Conservation (phyloP, 2,888 invertebrate species). For the Lydus trimaculatus region DNA sequence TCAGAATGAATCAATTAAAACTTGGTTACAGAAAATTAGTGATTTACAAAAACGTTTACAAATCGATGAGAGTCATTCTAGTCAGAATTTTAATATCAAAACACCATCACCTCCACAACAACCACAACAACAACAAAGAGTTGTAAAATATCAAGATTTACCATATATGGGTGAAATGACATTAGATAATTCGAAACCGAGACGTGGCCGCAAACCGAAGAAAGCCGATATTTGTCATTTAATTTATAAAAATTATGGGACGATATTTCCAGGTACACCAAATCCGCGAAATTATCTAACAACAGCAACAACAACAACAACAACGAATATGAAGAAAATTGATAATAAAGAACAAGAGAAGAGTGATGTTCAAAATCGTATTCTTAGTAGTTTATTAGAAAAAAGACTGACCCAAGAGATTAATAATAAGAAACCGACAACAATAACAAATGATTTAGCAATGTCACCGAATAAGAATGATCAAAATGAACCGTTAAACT, state of each 20-base stretch:
- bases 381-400: slow-evolving; percentile 74
- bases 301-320: slow-evolving; percentile 52
- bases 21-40: slow-evolving; percentile 79
- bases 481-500: slow-evolving; percentile 80
- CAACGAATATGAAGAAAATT: slow-evolving; percentile 27
- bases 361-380: slow-evolving; percentile 72
- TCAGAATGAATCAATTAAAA: slow-evolving; percentile 73
- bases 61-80: slow-evolving; percentile 41
- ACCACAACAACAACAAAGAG: slow-evolving; percentile 42
- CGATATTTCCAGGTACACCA: slow-evolving; percentile 80
- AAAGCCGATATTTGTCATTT: slow-evolving; percentile 92
- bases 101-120: slow-evolving; percentile 10
- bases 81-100: slow-evolving; percentile 18
- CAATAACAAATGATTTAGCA: slow-evolving; percentile 11
- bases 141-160: slow-evolving; percentile 80
- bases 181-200: slow-evolving; percentile 84
- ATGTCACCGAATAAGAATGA: slow-evolving; percentile 45
- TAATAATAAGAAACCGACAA: slow-evolving; percentile 45
- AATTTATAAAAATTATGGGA: slow-evolving; percentile 91
- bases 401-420: slow-evolving; percentile 74
- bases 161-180: slow-evolving; percentile 95
- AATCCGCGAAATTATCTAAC: slow-evolving; percentile 63
- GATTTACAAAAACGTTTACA: slow-evolving; percentile 71
- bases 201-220: slow-evolving; percentile 88
- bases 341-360: slow-evolving; percentile 58